Evolutionary conservation across 2,113 vertebrate genomes (phyloP).

Genomic region (Grallaria varia): DNA sequence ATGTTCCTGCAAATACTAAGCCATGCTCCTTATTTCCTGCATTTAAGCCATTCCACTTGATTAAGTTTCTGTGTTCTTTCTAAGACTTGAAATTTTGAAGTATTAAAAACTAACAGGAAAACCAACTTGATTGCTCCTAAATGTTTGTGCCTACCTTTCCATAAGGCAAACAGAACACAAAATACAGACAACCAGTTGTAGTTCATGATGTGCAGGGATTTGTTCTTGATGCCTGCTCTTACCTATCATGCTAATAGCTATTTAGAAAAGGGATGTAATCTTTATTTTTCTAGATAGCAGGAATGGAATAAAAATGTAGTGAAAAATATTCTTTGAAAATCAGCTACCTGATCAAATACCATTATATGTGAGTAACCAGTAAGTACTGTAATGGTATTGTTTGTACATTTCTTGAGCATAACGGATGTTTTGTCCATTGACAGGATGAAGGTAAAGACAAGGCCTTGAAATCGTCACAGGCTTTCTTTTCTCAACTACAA

Average conservation of each 20-base stretch:
- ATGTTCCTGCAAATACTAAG: neutral
- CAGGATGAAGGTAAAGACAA: slow-evolving; percentile 96
- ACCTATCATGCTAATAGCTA: neutral
- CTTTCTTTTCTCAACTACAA: slow-evolving; percentile 95
- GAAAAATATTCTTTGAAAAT: neutral
- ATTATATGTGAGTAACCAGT: neutral
- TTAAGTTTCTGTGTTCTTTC: neutral
- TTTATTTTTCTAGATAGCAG: neutral
- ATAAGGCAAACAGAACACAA: neutral
- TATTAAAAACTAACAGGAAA: neutral
- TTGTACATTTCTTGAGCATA: neutral
- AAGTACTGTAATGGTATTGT: neutral
- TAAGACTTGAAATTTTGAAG: neutral
- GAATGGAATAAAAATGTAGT: neutral
- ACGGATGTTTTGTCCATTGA: neutral
- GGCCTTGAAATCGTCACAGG: slow-evolving; percentile 88
- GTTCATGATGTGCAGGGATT: neutral
- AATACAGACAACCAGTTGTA: neutral
- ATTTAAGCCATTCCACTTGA: neutral
- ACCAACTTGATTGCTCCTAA: neutral
- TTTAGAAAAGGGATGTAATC: neutral
- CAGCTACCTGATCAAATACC: neutral
- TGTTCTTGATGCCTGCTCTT: neutral
- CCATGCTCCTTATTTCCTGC: neutral
- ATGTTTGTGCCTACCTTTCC: neutral